Evolutionary conservation across 2,797 vertebrate species (phyloP).

Genomic region (Huso huso): DNA sequence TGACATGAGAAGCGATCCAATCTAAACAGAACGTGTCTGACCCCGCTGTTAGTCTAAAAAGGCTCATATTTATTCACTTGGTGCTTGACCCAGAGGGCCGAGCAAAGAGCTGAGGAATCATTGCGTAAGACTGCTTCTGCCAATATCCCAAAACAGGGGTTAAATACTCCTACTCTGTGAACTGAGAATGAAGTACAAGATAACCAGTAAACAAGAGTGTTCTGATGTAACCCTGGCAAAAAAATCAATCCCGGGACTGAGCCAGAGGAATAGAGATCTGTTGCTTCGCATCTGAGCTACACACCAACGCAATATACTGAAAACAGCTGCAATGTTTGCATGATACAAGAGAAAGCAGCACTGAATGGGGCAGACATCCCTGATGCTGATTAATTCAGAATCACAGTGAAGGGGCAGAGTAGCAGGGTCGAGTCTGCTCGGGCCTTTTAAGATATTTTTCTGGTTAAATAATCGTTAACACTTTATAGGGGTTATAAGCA

Average conservation of each 20-base stretch:
- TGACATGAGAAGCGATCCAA: not conserved
- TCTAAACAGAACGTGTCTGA: slow-evolving; percentile 10
- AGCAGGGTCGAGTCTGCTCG: no score
- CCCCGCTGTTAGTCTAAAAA: slow-evolving; percentile 7
- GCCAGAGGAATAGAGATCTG: not conserved
- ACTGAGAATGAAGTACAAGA: slow-evolving; percentile 13
- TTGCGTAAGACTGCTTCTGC: slow-evolving; percentile 14
- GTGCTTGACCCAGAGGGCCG: slow-evolving; percentile 25
- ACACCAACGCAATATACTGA: no score
- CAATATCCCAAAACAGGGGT: slow-evolving; percentile 15
- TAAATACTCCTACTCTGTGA: slow-evolving; percentile 15
- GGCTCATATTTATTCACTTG: slow-evolving; percentile 29
- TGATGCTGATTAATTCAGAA: no score
- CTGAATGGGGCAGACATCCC: no score
- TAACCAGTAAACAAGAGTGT: slow-evolving; percentile 4
- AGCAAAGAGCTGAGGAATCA: slow-evolving; percentile 20
- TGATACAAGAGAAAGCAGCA: no score
- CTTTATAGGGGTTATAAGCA: no score
- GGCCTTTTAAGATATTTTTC: no score
- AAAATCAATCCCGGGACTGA: slow-evolving; percentile 1
- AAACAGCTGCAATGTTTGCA: no score
- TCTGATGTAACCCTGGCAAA: slow-evolving; percentile 3
- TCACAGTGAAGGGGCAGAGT: no score
- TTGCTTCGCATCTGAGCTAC: not conserved
- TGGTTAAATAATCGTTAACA: no score